These are phyloP conservation scores for Stratiomys singularior DNA, from an alignment of 2,888 invertebrate genomes.

Conservation along the genomic window DNA sequence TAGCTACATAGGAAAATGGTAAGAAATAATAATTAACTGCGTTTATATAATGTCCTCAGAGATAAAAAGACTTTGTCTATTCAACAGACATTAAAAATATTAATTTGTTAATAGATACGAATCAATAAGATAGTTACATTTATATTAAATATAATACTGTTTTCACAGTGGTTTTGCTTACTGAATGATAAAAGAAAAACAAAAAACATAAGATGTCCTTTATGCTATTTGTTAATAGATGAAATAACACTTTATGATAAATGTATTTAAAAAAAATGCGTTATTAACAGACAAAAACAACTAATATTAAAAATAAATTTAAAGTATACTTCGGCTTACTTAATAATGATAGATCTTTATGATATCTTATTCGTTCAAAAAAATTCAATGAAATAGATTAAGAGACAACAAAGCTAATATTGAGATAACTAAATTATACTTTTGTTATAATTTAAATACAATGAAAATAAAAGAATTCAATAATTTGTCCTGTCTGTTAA, in stretches of 20 bases:
- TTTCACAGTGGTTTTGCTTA: not conserved
- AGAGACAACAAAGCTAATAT: not conserved
- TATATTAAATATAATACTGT: not conserved
- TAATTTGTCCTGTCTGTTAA: not conserved
- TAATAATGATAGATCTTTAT: not conserved
- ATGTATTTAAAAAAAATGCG: not conserved
- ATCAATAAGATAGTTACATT: not conserved
- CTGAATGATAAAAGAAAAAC: not conserved
- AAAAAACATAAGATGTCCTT: not conserved
- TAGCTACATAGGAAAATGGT: not conserved
- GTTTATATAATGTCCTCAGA: constrained; percentile 35
- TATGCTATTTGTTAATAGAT: not conserved
- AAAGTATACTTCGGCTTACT: not conserved
- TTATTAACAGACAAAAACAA: no score
- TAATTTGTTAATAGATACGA: constrained; percentile 18
- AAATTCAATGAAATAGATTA: not conserved
- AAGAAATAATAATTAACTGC: no score
- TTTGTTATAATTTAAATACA: constrained; percentile 38
- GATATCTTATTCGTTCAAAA: not conserved
- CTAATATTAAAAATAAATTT: no score
- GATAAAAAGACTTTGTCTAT: constrained; percentile 43
- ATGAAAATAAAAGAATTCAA: not conserved
- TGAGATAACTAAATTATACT: constrained; percentile 37
- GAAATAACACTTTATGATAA: not conserved
- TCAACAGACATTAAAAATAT: constrained; percentile 32